A percentile compares a stretch with the other conserved stretches of the same genome.
phyloP scores from a whole-genome alignment of 2,888 invertebrate genomes.

The Plagiodera versicolora region DNA sequence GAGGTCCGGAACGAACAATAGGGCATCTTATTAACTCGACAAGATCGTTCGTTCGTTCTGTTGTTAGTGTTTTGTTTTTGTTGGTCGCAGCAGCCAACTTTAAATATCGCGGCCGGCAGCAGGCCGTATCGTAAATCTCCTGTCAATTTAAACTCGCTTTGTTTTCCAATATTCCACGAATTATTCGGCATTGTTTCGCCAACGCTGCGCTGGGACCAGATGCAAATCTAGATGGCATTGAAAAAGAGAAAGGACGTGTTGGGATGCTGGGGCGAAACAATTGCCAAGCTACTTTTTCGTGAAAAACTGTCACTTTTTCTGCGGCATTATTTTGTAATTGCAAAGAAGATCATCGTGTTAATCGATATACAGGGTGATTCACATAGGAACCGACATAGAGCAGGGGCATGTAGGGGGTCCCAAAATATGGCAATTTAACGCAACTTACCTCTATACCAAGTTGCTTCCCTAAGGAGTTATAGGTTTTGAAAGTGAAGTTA shows the following conservation, averaged over 20 bases:
- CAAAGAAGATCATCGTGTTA: no score
- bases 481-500: no score
- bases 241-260: neutral
- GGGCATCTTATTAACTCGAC: conserved; percentile 43
- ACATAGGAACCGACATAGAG: no score
- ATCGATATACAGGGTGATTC: no score
- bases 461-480: no score
- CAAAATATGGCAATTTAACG: no score
- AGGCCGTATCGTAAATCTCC: conserved; percentile 38
- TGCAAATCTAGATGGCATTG: conserved; percentile 13
- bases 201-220: conserved; percentile 1
- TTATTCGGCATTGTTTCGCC: conserved; percentile 22
- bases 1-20: conserved; percentile 34
- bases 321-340: no score
- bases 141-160: conserved; percentile 33
- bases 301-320: no score
- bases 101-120: conserved; percentile 34
- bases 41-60: conserved; percentile 42
- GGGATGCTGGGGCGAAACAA: no score
- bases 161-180: conserved; percentile 29
- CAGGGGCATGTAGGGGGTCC: no score
- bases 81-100: conserved; percentile 28
- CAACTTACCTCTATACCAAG: no score
- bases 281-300: no score
- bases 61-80: conserved; percentile 33